Evolutionary conservation across 2,113 vertebrate genomes (phyloP), one percentile per base, ranked within the genome.

Genomic region (Istiophorus platypterus): DNA sequence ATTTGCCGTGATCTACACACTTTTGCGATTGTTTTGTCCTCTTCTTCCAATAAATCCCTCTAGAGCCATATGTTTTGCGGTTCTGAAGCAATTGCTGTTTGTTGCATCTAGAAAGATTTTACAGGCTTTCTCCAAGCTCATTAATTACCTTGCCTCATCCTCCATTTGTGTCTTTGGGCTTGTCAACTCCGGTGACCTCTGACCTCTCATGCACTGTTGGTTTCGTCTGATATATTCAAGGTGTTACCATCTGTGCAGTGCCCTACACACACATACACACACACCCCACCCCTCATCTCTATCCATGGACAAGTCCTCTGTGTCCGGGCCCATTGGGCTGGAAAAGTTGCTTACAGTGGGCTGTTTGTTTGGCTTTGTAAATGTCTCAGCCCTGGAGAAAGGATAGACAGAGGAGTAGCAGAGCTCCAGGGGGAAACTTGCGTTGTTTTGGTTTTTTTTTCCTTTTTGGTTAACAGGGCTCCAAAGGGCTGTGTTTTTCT

Each of bases 171-270:
- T 87, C 76, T 74, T 66, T 79, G 76, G 49, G 81, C 80, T 88
- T 77, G 88, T 91, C 61, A 13, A 85, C 87, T 83, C 67, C n/a
- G 42, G 22, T 84, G 92, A 90, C 93, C 93, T 79, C 57, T 87
- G 93, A 90, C 90, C 91, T 14, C 54, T 85, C 76, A 76, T 67
- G 61, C 82, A 86, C 69, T 76, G 87, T 88, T 74, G 78, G 68
- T 91, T 92, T 90, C 84, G 76, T 76, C 82, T 74, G 87, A 91
- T 81, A 79, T 88, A 90, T 92, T 92, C 85, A 92, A 94, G 92
- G 91, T 94, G 90, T 92, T 88, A 51, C 88, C 90, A 89, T 93
- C 89, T 92, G 90, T 88, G 88, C 47, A 0, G 11, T 12, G 20
- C 37, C 59, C 52, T 29, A n/a, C n/a, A n/a, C n/a, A n/a, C n/a